Percentiles rank a stretch among this genome's conserved stretches.
These are phyloP conservation scores for Vollenhovia emeryi DNA, from an alignment of 1,140 invertebrate species.

Conservation along the genomic window DNA sequence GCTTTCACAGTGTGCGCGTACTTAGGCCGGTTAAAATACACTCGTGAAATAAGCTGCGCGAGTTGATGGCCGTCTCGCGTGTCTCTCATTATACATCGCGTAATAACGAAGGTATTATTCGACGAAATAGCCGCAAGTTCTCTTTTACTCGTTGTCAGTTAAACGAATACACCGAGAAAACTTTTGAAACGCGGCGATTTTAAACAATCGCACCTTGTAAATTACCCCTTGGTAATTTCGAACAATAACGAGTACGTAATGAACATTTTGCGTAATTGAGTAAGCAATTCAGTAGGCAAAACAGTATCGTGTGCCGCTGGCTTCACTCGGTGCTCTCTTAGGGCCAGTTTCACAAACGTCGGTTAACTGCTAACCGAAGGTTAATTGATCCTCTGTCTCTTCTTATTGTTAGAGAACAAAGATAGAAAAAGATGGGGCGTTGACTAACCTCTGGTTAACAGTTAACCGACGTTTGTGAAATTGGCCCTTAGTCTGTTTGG, in stretches of 20 bases:
- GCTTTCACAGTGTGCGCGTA: neutral
- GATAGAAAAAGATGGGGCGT: no score
- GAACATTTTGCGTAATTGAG: neutral
- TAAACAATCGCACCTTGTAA: neutral
- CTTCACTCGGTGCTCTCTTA: no score
- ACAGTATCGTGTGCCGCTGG: no score
- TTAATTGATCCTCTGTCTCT: no score
- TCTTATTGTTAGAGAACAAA: no score
- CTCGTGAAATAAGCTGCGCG: conserved; percentile 5
- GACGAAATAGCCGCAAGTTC: neutral
- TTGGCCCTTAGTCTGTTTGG: neutral
- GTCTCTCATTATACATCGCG: conserved; percentile 21
- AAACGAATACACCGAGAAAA: neutral
- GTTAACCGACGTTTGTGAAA: no score
- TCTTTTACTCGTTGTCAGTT: conserved; percentile 1
- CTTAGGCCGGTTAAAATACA: conserved; percentile 3
- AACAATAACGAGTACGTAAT: neutral
- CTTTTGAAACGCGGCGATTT: conserved; percentile 12
- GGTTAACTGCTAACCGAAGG: no score
- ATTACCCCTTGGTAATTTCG: neutral
- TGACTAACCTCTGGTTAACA: no score
- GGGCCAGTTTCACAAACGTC: no score
- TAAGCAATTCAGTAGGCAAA: no score
- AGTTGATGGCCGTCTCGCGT: conserved; percentile 46
- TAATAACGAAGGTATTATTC: conserved; percentile 25